Conservation (phyloP, 2,113 vertebrate genomes). For the Mormoops blainvillei region DNA sequence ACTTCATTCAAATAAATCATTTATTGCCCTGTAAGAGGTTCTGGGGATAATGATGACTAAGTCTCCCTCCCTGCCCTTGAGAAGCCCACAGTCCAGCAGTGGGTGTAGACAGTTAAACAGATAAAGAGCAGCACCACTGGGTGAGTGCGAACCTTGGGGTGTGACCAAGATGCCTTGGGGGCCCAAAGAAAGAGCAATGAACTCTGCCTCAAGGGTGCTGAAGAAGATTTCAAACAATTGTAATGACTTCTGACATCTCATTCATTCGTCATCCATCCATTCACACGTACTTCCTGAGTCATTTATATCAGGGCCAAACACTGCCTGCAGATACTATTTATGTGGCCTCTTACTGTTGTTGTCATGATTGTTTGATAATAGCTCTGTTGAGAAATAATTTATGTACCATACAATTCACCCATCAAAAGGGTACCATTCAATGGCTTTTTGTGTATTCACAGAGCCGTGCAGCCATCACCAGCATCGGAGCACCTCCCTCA, state of each 20-base stretch:
- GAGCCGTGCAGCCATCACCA: background rate
- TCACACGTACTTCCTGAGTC: background rate
- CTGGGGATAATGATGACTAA: slow-evolving; percentile 52
- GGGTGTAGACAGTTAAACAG: background rate
- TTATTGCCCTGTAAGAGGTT: slow-evolving; percentile 54
- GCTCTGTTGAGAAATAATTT: background rate
- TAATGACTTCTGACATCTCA: background rate
- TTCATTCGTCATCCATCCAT: background rate
- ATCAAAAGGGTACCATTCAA: background rate
- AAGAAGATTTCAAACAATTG: background rate
- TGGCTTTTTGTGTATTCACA: background rate
- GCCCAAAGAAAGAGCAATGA: background rate
- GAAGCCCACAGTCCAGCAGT: background rate
- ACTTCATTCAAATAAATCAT: slow-evolving; percentile 62
- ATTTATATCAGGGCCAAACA: background rate
- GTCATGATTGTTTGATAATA: background rate
- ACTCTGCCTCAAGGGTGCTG: background rate
- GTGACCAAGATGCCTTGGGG: background rate
- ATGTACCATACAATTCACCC: background rate
- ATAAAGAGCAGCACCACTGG: background rate
- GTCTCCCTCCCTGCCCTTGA: slow-evolving; percentile 38
- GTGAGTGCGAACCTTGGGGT: background rate
- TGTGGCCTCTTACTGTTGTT: background rate
- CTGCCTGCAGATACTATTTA: background rate
- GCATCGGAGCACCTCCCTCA: background rate